Evolutionary conservation across 2,888 invertebrate species (phyloP).

Genomic region (Catocala nupta): DNA sequence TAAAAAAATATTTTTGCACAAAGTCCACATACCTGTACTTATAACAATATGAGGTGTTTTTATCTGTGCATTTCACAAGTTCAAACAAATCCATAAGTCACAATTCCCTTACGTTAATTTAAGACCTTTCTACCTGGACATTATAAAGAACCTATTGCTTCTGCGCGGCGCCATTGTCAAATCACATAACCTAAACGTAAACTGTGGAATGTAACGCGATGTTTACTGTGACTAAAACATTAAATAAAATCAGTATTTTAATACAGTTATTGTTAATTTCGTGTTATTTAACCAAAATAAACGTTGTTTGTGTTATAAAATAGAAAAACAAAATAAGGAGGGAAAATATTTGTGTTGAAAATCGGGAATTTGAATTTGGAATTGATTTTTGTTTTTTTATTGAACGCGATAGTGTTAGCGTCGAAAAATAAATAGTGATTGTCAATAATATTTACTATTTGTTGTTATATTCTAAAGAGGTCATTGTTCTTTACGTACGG

Average conservation of each 20-base stretch:
- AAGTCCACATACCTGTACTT: constrained; percentile 19
- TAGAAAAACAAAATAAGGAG: constrained; percentile 29
- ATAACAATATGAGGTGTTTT: constrained; percentile 10
- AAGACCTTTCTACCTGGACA: constrained; percentile 60
- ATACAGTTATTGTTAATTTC: constrained; percentile 4
- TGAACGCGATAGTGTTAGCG: constrained; percentile 14
- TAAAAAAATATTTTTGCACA: constrained; percentile 30
- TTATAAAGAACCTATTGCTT: constrained; percentile 61
- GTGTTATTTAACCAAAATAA: constrained; percentile 9
- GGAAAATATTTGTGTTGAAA: constrained; percentile 21
- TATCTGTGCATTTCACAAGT: constrained; percentile 12
- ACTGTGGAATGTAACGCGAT: constrained; percentile 60
- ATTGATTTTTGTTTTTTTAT: constrained; percentile 40
- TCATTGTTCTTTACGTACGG: constrained; percentile 69
- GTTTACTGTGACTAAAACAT: constrained; percentile 41
- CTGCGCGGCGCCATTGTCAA: constrained; percentile 80
- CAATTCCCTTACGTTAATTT: constrained; percentile 49
- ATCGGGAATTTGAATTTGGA: constrained; percentile 31
- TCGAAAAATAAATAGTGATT: constrained; percentile 26
- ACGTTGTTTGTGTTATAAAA: constrained; percentile 27
- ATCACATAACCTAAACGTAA: constrained; percentile 74
- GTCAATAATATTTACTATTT: constrained; percentile 43
- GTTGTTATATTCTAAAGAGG: constrained; percentile 60
- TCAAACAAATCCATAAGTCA: constrained; percentile 59
- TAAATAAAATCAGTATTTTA: constrained; percentile 20